These are phyloP conservation scores for Colius striatus DNA, from an alignment of 2,113 vertebrate species.

Conservation along the genomic window DNA sequence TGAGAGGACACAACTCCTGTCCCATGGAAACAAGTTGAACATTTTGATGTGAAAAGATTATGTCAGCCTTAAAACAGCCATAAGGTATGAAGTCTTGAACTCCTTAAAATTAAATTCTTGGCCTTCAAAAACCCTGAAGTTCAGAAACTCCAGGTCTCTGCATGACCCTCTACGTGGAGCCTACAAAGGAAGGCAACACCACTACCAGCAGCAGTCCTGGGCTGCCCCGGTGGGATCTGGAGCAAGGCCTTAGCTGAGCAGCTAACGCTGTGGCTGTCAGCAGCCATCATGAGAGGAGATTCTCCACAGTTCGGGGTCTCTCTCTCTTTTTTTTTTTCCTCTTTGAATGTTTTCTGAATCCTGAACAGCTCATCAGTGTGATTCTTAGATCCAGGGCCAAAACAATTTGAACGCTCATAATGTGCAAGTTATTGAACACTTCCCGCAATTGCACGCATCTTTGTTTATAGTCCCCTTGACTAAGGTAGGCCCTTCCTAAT, in stretches of 20 bases:
- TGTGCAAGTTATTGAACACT: slow-evolving; percentile 6
- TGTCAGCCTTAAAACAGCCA: background rate
- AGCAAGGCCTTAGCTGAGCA: background rate
- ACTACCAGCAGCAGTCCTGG: background rate
- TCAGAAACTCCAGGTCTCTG: background rate
- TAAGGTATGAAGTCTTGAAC: background rate
- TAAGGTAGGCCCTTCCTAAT: background rate
- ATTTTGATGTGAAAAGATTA: background rate
- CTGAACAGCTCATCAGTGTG: background rate
- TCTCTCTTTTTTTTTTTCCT: background rate
- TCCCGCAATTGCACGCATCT: background rate
- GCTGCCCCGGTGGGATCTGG: background rate
- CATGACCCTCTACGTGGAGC: background rate
- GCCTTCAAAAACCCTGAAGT: background rate
- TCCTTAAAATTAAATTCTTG: background rate
- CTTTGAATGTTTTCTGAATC: slow-evolving; percentile 2
- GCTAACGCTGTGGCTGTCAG: background rate
- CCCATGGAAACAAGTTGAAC: background rate
- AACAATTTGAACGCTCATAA: background rate
- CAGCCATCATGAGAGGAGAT: background rate
- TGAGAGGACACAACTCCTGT: background rate
- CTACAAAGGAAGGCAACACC: background rate
- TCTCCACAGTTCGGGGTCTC: rapidly evolving
- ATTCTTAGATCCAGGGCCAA: background rate
- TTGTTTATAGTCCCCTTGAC: slow-evolving; percentile 24